Evolutionary conservation across 2,113 vertebrate genomes (phyloP).

Genomic region (Indicator indicator): DNA sequence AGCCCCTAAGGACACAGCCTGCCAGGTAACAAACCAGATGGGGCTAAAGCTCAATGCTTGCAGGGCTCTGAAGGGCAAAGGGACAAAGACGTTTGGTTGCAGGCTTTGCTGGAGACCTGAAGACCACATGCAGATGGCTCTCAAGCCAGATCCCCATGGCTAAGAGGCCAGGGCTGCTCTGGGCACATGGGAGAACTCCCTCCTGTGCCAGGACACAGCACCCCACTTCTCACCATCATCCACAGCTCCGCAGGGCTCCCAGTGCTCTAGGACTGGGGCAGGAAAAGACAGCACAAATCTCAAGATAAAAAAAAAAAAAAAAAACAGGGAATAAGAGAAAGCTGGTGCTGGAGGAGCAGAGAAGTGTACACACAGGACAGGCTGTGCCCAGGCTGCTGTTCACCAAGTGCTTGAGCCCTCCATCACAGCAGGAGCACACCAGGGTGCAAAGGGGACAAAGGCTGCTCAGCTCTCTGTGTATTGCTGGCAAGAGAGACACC

Average conservation of each 20-base stretch:
- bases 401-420: background rate
- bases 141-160: background rate
- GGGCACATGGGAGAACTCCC: background rate
- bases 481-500: background rate
- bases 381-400: background rate
- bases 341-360: background rate
- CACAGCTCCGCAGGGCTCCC: rapidly evolving
- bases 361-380: rapidly evolving
- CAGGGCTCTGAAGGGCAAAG: rapidly evolving
- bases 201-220: background rate
- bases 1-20: background rate
- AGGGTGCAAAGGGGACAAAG: background rate
- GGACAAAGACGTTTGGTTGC: rapidly evolving
- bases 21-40: background rate
- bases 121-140: background rate
- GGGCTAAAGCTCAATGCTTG: background rate
- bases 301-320: rapidly evolving
- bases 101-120: background rate
- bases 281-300: background rate
- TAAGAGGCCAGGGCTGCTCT: background rate
- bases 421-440: background rate
- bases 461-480: background rate
- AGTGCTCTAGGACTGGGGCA: rapidly evolving
- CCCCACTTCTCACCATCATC: background rate
- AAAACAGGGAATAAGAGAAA: background rate